Conservation (phyloP, 2,888 invertebrate species). For the Prostheceraeus crozeri region DNA sequence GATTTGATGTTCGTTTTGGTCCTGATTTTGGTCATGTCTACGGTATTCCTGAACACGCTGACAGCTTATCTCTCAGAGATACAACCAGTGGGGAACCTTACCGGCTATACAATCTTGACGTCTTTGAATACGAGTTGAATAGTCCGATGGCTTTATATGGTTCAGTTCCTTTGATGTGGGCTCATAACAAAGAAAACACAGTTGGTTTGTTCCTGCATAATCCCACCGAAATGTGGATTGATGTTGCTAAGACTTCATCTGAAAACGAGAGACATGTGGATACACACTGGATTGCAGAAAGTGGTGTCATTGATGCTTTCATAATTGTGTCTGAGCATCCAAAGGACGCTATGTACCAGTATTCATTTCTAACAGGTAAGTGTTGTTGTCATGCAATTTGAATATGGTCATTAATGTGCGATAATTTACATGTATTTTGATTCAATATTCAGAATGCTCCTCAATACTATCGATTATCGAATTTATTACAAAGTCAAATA, state of each 20-base stretch:
- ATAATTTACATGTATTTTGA: no score
- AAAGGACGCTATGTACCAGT: conserved; percentile 76
- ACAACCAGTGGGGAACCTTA: conserved; percentile 81
- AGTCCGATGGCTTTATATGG: conserved; percentile 94
- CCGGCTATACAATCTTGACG: conserved; percentile 88
- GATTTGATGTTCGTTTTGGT: conserved; percentile 84
- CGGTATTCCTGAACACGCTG: conserved; percentile 95
- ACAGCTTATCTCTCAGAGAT: conserved; percentile 72
- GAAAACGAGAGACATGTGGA: conserved; percentile 54
- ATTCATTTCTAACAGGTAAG: conserved; percentile 73
- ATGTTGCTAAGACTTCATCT: conserved; percentile 63
- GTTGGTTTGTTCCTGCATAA: conserved; percentile 93
- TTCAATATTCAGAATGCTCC: no score
- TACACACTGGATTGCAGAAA: conserved; percentile 91
- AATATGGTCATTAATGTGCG: no score
- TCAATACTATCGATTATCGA: no score
- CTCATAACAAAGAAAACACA: conserved; percentile 67
- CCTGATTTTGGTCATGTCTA: conserved; percentile 82
- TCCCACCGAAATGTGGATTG: conserved; percentile 97
- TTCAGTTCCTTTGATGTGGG: conserved; percentile 81
- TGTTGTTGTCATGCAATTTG: no score
- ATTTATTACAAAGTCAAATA: no score
- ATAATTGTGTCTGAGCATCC: conserved; percentile 81
- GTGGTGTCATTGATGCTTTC: conserved; percentile 84
- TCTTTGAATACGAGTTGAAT: conserved; percentile 91